Base-by-base conservation (phyloP, 2,888 invertebrate species). In the Phyto melanocephala region DNA sequence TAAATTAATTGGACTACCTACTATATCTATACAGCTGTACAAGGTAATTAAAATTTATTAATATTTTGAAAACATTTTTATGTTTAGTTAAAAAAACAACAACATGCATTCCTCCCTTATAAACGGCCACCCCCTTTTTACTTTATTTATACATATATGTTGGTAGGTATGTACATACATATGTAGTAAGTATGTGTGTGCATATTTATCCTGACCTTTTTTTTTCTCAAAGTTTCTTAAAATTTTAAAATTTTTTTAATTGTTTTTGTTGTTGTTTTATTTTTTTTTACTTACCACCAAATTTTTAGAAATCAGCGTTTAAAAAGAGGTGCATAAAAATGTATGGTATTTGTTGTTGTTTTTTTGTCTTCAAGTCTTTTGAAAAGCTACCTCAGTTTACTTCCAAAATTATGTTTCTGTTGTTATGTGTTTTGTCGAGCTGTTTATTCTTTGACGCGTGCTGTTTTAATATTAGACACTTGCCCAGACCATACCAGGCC, bases 401-500 rank as follows among this genome's bases (percentile, higher is more conserved):
- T 24, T 65, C 0, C 2, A 52, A 40, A 28, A 63, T 47, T 52
- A 11, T 15, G 28, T 15, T 45, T 52, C 15, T 56, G 10, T 60
- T 80, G 70, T 80, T 45, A 17, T 76, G 42, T 62, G 74, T 40
- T 28, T 78, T 74, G 63, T 54, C 56, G 24, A 45, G 62, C 54
- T 82, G 81, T 81, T 78, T 63, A 68, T 56, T 70, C 50, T 74
- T 67, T 82, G 82, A 79, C 82, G 82, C 82, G 82, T 82, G 82
- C 79, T 75, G 58, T 13, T 77, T 22, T 78, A 67, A 58, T 74
- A 65, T 79, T 72, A 45, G 67, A 60, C 67, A 56, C 35, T 72
- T 40, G 52, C 33, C 37, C 77, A 52, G 71, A 42, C 54, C 24
- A 24, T 15, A 17, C 24, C 58, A 20, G 28, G 20, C 5, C n/a